Base-by-base conservation (phyloP, 2,797 vertebrate genomes). In the Parauchenoglanis punctatus region DNA sequence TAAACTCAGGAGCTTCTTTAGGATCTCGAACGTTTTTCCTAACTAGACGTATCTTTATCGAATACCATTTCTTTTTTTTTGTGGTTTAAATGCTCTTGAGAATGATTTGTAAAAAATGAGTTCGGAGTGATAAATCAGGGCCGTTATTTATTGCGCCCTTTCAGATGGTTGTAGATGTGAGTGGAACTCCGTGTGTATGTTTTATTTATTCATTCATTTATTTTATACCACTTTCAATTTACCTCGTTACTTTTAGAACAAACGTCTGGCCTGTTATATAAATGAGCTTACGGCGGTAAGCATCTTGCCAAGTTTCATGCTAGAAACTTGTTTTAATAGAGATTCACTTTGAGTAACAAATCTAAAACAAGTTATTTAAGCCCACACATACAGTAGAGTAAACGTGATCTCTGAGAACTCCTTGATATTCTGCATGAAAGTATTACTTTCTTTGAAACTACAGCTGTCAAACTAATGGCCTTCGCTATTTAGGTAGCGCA, bases 351-450 rank as follows among this genome's bases (percentile, higher is more conserved):
- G 46, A 6, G 8, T 18, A 35, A 40, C 40, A 70, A 20, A n/a
- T 25, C 23, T n/a, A 73, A 73, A 70, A 40, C 8, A 73, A 23
- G 40, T 72, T 0, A 20, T 52, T 52, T n/a, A 25, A 76, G n/a
- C 8, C 46, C 46, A 54, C 73, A 77, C 11, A 31, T n/a, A n/a
- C n/a, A n/a, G n/a, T 28, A n/a, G 12, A 78, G 15, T 80, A 20
- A 23, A 23, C 23, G 1, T 40, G 20, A 54, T 8, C 13, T 56
- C 13, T 54, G 4, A 80, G 18, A 81, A 5, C 31, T 13, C 12
- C 7, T 40, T 84, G 82, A 54, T 58, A 84, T 46, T 84, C 65
- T 72, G 58, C 49, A 40, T 40, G 61, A 58, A 72, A 56, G 58
- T 25, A 56, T 84, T 31, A 20, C 20, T 18, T 70, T 46, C 31